Evolutionary conservation across 2,113 vertebrate genomes (phyloP).

Genomic region (Epinephelus cyanopodus): DNA sequence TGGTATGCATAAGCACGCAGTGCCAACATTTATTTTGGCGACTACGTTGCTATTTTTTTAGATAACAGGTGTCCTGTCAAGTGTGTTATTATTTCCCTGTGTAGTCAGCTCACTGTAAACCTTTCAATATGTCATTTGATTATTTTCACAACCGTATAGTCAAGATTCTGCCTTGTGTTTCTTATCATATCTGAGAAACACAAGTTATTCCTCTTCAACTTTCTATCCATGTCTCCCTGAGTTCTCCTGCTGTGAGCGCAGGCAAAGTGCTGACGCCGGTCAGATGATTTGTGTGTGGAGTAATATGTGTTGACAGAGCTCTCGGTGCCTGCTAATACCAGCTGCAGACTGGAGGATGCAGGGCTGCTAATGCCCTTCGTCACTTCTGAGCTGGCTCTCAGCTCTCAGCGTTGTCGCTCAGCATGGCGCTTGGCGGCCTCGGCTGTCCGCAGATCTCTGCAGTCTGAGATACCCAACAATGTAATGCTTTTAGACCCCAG

Average conservation of each 20-base stretch:
- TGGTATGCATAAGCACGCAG: no score
- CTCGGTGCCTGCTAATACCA: slow-evolving; percentile 67
- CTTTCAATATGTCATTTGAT: background rate
- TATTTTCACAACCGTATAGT: background rate
- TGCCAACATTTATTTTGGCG: no score
- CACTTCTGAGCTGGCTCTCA: slow-evolving; percentile 23
- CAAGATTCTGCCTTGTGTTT: background rate
- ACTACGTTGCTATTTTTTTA: no score
- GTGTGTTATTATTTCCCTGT: background rate
- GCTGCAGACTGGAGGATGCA: slow-evolving; percentile 64
- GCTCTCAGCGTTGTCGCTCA: slow-evolving; percentile 24
- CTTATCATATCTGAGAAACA: slow-evolving; percentile 3
- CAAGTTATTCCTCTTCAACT: background rate
- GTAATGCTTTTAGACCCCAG: slow-evolving; percentile 55
- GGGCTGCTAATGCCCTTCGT: slow-evolving; percentile 56
- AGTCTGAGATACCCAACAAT: slow-evolving; percentile 18
- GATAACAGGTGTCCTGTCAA: no score
- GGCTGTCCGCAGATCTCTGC: slow-evolving; percentile 17
- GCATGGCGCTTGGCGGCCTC: background rate
- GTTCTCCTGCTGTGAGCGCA: slow-evolving; percentile 5
- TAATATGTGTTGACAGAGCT: slow-evolving; percentile 66
- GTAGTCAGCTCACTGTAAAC: background rate
- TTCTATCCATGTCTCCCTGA: slow-evolving; percentile 11
- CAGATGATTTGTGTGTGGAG: slow-evolving; percentile 57
- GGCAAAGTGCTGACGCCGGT: slow-evolving; percentile 29